Evolutionary conservation across 2,797 vertebrate species (phyloP).

Genomic region (Benthosema pterotum): DNA sequence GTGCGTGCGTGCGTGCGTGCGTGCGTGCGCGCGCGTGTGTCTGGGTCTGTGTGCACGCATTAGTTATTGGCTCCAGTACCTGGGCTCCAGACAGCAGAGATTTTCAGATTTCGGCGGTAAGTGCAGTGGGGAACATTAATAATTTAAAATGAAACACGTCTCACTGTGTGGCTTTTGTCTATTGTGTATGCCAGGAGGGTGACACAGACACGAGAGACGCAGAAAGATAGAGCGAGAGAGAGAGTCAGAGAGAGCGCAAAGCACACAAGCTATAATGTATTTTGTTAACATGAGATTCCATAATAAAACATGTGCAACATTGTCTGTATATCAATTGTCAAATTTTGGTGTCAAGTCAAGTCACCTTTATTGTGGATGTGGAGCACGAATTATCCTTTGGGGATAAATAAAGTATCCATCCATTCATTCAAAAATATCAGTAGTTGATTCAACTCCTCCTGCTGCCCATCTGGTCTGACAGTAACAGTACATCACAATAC

Average conservation of each 20-base stretch:
- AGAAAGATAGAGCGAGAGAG: neutral
- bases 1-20: too few species aligned
- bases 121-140: constrained; percentile 38
- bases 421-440: too few species aligned
- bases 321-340: too few species aligned
- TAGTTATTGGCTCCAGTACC: constrained; percentile 23
- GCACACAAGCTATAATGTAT: constrained; percentile 1
- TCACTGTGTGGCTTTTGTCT: constrained; percentile 36
- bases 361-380: neutral
- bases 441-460: too few species aligned
- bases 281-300: neutral
- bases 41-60: too few species aligned
- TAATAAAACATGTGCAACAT: too few species aligned
- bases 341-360: neutral
- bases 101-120: neutral
- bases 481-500: too few species aligned
- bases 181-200: constrained; percentile 7
- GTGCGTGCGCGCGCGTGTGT: too few species aligned
- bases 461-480: too few species aligned
- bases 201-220: neutral
- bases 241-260: neutral
- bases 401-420: too few species aligned
- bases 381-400: too few species aligned
- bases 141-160: constrained; percentile 30
- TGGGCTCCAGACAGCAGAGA: constrained; percentile 7